A percentile compares a stretch with the other conserved stretches of the same genome.
Conservation (phyloP, 2,888 invertebrate genomes). For the Plusia festucae region DNA sequence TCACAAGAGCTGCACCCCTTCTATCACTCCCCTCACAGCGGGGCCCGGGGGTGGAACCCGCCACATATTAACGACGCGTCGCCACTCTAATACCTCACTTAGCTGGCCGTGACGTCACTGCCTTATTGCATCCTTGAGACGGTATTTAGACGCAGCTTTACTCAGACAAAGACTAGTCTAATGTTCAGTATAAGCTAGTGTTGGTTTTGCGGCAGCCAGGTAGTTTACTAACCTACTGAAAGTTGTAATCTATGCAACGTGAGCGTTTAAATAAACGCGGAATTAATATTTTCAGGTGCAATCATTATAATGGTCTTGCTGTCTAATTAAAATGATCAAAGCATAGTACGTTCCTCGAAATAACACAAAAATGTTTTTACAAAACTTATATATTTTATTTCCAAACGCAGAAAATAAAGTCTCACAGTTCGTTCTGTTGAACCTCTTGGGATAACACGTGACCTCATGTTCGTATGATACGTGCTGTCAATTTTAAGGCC, state of each 20-base stretch:
- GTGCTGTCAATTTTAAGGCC: conserved; percentile 1
- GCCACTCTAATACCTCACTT: conserved; percentile 53
- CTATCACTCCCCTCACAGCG: no score
- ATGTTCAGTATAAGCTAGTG: conserved; percentile 4
- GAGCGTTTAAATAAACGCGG: no score
- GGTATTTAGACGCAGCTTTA: conserved; percentile 32
- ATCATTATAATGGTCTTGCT: no score
- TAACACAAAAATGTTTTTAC: no score
- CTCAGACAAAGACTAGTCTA: conserved; percentile 15
- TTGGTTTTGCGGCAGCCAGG: neutral
- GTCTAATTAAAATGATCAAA: no score
- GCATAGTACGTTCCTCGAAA: no score
- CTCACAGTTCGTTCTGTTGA: neutral
- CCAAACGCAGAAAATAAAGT: neutral
- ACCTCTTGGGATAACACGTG: neutral
- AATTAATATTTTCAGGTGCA: no score
- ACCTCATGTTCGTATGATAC: neutral
- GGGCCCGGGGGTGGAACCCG: neutral
- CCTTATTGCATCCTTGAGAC: conserved; percentile 47
- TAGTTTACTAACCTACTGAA: neutral
- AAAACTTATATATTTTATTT: neutral
- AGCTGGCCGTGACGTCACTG: conserved; percentile 43
- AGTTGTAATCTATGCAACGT: no score
- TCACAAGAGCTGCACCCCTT: neutral
- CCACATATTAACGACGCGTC: conserved; percentile 56